Base-by-base conservation (phyloP, 2,888 invertebrate species). In the Trissoscelio sp. region DNA sequence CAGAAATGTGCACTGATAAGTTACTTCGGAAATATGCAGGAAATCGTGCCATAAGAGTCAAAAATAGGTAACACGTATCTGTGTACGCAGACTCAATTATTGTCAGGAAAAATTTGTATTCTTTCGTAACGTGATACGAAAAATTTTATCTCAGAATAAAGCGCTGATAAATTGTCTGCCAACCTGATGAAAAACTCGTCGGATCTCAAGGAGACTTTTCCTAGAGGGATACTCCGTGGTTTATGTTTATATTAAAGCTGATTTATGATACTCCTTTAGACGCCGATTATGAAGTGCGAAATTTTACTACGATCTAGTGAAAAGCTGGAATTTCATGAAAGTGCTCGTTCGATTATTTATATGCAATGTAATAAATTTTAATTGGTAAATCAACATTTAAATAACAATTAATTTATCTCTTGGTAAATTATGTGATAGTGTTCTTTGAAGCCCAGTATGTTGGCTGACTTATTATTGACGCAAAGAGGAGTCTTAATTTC, bases 1-100 rank as follows among this genome's bases (percentile, higher is more conserved):
- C 78, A 58, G 69, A 34, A 81, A 74, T 51, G 64, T 55, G 81
- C 39, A 48, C 67, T 70, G 81, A 81, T 81, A 81, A 78, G 74
- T 78, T n/a, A 34, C 53, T 34, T 22, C 42, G 69, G 34, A 79
- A 67, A 67, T 37, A 69, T 22, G 44, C 57, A 55, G 69, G 55
- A 60, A 81, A 72, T 39, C 69, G 44, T 81, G 81, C 69, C 78
- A 57, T 28, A 28, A 55, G 72, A 69, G 57, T 64, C 70, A 57
- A 78, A 69, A 70, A 62, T 53, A 24, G 42, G 37, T 44, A 44
- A 44, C 55, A 39, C 58, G 39, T 46, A 60, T 46, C 53, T 55
- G n/a, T 16, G 12, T 9, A 12, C 55, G 46, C 55, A 22, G 16
- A 14, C 39, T 55, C 48, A 80, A 74, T 80, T 80, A 79, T 74